These are phyloP conservation scores for Patella pellucida DNA, from an alignment of 2,888 invertebrate genomes.

Conservation along the genomic window DNA sequence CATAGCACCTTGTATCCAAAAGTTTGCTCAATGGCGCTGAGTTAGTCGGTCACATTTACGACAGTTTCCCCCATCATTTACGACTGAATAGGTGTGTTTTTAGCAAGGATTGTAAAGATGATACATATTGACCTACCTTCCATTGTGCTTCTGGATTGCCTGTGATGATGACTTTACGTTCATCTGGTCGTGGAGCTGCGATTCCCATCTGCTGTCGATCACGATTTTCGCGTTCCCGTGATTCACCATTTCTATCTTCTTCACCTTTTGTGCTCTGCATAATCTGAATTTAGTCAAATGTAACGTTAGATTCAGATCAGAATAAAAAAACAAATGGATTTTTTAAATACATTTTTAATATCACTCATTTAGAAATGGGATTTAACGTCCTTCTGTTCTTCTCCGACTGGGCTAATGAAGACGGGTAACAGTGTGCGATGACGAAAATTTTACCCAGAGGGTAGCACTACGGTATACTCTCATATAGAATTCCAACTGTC, in stretches of 20 bases:
- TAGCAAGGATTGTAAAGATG: no score
- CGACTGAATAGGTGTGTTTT: no score
- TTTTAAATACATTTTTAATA: neutral
- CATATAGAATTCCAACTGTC: no score
- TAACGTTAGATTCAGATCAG: neutral
- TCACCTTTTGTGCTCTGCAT: slow-evolving; percentile 36
- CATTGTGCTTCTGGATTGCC: slow-evolving; percentile 96
- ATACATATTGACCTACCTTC: slow-evolving; percentile 77
- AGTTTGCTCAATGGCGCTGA: no score
- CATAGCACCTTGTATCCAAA: no score
- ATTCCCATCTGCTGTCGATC: slow-evolving; percentile 33
- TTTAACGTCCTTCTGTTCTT: no score
- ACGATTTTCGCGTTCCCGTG: slow-evolving; percentile 21
- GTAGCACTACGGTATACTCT: no score
- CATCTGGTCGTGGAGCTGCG: slow-evolving; percentile 77
- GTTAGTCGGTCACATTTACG: no score
- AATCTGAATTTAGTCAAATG: slow-evolving; percentile 30
- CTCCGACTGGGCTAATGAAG: no score
- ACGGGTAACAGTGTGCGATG: no score
- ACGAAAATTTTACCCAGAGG: no score
- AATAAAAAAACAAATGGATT: neutral
- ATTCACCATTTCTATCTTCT: slow-evolving; percentile 42
- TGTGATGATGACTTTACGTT: slow-evolving; percentile 94
- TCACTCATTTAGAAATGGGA: neutral
- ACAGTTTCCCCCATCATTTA: no score